Evolutionary conservation across 2,797 vertebrate genomes (phyloP).

Genomic region (Schizopygopsis pylzovi): DNA sequence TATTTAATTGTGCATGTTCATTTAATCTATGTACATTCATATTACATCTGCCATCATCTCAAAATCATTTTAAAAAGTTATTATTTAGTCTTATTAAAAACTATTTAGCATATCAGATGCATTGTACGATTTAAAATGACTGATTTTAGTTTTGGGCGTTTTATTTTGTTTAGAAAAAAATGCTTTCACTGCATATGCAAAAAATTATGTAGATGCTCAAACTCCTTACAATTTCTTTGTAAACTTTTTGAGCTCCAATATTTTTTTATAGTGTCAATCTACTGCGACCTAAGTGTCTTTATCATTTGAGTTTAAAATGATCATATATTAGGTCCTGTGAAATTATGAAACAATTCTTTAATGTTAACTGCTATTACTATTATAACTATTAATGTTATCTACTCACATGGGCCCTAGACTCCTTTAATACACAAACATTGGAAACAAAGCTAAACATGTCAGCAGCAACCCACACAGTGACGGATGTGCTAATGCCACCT

Average conservation of each 20-base stretch:
- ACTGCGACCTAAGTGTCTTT: not conserved
- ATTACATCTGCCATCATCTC: not conserved
- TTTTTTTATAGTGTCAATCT: not conserved
- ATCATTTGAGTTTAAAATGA: not conserved
- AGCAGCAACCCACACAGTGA: not conserved
- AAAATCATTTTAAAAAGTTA: not conserved
- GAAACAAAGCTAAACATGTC: constrained; percentile 17
- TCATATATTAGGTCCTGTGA: not conserved
- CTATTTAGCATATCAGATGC: not conserved
- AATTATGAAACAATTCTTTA: not conserved
- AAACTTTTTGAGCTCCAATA: not conserved
- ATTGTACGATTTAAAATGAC: not conserved
- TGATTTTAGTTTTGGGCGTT: not conserved
- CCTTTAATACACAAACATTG: not conserved
- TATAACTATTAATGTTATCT: not conserved
- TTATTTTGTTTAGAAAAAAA: not conserved
- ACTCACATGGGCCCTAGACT: not conserved
- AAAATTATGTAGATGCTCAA: not conserved
- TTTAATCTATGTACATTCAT: not conserved
- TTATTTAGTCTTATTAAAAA: not conserved
- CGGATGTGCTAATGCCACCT: not conserved
- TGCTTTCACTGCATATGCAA: not conserved
- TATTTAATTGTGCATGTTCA: not conserved
- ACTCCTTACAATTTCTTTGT: not conserved
- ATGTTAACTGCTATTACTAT: not conserved